phyloP scores from a whole-genome alignment of 2,888 invertebrate genomes.

The Acronicta psi region DNA sequence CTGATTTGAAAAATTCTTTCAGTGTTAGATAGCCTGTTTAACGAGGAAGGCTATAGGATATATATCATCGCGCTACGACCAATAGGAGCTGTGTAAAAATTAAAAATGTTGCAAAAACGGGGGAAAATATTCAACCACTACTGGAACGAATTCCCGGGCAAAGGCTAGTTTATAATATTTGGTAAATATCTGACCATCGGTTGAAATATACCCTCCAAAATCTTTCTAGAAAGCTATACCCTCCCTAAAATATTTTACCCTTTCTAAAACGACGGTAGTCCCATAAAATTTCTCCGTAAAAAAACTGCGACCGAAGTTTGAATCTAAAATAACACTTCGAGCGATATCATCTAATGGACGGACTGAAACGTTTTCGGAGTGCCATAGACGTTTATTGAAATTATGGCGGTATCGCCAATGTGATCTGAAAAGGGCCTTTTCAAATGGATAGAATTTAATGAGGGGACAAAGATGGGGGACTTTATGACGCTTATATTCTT shows the following conservation, averaged over 20 bases:
- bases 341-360: conserved; percentile 52
- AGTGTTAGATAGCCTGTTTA: too few species aligned
- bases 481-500: conserved; percentile 53
- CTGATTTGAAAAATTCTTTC: too few species aligned
- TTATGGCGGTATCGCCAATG: conserved; percentile 72
- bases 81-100: too few species aligned
- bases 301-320: conserved; percentile 18
- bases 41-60: too few species aligned
- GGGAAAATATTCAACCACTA: too few species aligned
- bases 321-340: conserved; percentile 49
- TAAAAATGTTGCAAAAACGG: too few species aligned
- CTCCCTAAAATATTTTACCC: background rate
- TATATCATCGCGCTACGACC: too few species aligned
- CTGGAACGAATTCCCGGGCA: too few species aligned
- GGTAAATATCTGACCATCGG: too few species aligned
- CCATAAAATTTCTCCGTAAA: conserved; percentile 20
- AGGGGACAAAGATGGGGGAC: conserved; percentile 51
- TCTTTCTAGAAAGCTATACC: background rate
- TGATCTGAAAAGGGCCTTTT: conserved; percentile 69
- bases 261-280: background rate
- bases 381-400: conserved; percentile 79
- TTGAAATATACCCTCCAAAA: too few species aligned
- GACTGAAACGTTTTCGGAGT: conserved; percentile 44
- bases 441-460: conserved; percentile 68
- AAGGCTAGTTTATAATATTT: too few species aligned